These are phyloP conservation scores for Pilophorus perplexus DNA, from an alignment of 2,888 invertebrate species.

Conservation along the genomic window DNA sequence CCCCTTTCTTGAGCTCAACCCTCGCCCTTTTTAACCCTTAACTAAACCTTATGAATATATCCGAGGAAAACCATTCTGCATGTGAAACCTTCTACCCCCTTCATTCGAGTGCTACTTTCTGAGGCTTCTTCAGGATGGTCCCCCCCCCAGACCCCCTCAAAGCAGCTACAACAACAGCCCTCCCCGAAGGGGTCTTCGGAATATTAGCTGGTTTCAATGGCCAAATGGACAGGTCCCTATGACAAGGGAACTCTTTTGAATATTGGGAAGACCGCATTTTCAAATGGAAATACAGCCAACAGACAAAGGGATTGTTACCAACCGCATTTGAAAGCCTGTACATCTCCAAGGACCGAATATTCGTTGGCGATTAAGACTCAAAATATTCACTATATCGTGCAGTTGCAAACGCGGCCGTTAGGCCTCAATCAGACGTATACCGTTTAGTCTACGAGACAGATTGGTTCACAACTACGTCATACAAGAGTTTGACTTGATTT, in stretches of 20 bases:
- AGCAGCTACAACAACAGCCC: constrained; percentile 28
- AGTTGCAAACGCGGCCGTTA: too few species aligned
- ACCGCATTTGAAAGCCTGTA: too few species aligned
- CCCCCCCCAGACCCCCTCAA: neutral
- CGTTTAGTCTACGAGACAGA: too few species aligned
- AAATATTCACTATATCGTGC: too few species aligned
- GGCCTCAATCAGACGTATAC: too few species aligned
- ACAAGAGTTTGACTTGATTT: too few species aligned
- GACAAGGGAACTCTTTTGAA: neutral
- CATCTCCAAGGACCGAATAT: too few species aligned
- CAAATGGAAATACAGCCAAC: constrained; percentile 13
- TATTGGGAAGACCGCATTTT: neutral
- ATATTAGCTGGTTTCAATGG: constrained; percentile 11
- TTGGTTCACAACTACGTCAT: too few species aligned
- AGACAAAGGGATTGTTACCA: neutral
- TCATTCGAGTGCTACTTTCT: constrained; percentile 31
- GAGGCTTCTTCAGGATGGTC: constrained; percentile 28
- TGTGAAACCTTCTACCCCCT: neutral
- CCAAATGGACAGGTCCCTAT: neutral
- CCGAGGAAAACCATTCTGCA: constrained; percentile 26
- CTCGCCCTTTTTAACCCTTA: constrained; percentile 43
- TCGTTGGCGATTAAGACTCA: too few species aligned
- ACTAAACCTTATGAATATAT: constrained; percentile 42
- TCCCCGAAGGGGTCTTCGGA: neutral
- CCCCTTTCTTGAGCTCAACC: constrained; percentile 41